Conservation (phyloP, 2,888 invertebrate species). For the Sesia bembeciformis region DNA sequence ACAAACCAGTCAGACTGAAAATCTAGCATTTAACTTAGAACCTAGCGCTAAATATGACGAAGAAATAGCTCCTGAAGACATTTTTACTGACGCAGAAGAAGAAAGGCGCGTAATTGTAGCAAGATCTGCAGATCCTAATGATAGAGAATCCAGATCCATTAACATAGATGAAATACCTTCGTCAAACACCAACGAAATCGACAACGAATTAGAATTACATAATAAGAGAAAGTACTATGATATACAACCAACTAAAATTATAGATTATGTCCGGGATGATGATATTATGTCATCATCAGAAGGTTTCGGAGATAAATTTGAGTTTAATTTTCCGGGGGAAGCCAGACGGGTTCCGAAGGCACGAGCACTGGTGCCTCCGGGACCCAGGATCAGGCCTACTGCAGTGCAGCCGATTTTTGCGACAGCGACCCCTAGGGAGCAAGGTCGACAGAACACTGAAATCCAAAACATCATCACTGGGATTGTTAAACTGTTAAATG, state of each 20-base stretch:
- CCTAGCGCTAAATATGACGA: slow-evolving; percentile 41
- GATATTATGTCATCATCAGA: slow-evolving; percentile 50
- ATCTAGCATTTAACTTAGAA: slow-evolving; percentile 52
- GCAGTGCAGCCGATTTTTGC: slow-evolving; percentile 72
- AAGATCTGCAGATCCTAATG: slow-evolving; percentile 69
- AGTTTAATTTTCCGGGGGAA: slow-evolving; percentile 81
- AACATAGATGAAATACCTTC: slow-evolving; percentile 66
- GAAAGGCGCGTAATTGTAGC: slow-evolving; percentile 60
- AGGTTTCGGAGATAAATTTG: slow-evolving; percentile 56
- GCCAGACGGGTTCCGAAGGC: slow-evolving; percentile 83
- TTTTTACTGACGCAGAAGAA: slow-evolving; percentile 16
- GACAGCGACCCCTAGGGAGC: slow-evolving; percentile 61
- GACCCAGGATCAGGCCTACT: slow-evolving; percentile 77
- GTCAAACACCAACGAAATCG: slow-evolving; percentile 74
- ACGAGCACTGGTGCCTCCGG: slow-evolving; percentile 77
- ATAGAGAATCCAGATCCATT: slow-evolving; percentile 65
- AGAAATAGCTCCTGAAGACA: slow-evolving; percentile 16
- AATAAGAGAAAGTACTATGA: slow-evolving; percentile 65
- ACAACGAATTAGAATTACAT: slow-evolving; percentile 71
- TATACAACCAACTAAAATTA: slow-evolving; percentile 74
- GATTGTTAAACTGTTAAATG: slow-evolving; percentile 89
- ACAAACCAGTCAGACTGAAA: slow-evolving; percentile 46
- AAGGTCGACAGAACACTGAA: slow-evolving; percentile 72
- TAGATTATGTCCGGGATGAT: slow-evolving; percentile 43
- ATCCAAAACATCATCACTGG: slow-evolving; percentile 94